A percentile compares a stretch with the other conserved stretches of the same genome.
Evolutionary conservation across 2,888 invertebrate species (phyloP).

Genomic region (Leptogaster cylindrica): DNA sequence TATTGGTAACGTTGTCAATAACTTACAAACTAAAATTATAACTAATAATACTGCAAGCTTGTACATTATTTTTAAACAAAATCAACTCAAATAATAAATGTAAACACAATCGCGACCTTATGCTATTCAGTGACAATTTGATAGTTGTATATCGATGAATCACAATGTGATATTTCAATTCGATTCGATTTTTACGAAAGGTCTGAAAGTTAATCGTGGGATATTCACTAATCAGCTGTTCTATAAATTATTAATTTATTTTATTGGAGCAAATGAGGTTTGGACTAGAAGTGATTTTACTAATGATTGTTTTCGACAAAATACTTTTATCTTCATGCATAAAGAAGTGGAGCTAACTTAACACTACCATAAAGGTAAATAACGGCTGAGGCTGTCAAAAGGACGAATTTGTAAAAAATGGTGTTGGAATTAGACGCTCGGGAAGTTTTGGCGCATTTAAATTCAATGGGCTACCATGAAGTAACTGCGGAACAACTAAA

Average conservation of each 20-base stretch:
- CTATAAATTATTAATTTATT: no score
- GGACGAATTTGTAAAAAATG: background rate
- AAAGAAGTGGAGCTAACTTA: background rate
- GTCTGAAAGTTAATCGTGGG: no score
- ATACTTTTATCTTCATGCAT: background rate
- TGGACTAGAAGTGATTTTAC: no score
- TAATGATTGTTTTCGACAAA: no score
- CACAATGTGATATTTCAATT: no score
- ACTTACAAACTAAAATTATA: slow-evolving; percentile 11
- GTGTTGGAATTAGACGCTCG: slow-evolving; percentile 68
- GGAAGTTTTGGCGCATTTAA: slow-evolving; percentile 75
- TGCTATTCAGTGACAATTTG: no score
- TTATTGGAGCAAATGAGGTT: no score
- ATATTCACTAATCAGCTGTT: no score
- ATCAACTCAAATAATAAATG: background rate
- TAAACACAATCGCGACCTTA: slow-evolving; percentile 7
- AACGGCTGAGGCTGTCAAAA: background rate
- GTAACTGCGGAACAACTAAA: slow-evolving; percentile 77
- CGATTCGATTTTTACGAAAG: no score
- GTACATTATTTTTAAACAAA: slow-evolving; percentile 1
- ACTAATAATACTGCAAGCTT: slow-evolving; percentile 32
- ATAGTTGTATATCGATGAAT: no score
- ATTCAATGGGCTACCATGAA: slow-evolving; percentile 77
- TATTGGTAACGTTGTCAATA: slow-evolving; percentile 42
- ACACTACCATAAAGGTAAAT: no score